Conservation (phyloP, 2,797 vertebrate species). For the Glyptemys insculpta region DNA sequence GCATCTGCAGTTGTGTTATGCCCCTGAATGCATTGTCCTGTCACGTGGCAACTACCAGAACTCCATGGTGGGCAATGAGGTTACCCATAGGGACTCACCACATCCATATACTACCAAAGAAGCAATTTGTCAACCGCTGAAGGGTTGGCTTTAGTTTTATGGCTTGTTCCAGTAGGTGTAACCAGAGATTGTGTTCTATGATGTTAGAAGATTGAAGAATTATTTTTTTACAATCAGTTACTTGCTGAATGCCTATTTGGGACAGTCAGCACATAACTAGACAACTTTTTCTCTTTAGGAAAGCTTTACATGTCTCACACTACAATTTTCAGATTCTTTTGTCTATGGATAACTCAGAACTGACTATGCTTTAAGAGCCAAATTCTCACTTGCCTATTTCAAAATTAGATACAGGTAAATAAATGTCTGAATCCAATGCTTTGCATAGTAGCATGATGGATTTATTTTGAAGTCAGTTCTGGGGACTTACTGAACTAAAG, state of each 20-base stretch:
- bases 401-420: background rate
- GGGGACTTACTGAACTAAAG: background rate
- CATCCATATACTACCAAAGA: background rate
- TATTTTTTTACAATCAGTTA: background rate
- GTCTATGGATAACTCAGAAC: background rate
- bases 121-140: fast-evolving
- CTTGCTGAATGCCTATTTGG: background rate
- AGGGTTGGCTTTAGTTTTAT: background rate
- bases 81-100: fast-evolving
- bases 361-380: background rate
- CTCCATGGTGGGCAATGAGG: background rate
- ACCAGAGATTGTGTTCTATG: fast-evolving
- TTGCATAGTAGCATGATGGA: background rate
- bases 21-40: background rate
- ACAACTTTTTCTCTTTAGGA: background rate
- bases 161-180: fast-evolving
- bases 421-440: background rate
- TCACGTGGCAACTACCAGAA: background rate
- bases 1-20: background rate
- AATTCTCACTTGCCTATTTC: background rate
- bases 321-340: background rate
- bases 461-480: background rate
- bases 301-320: background rate
- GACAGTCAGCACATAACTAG: background rate
- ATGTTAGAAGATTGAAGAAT: background rate